Base-by-base conservation (phyloP, 2,113 vertebrate genomes). In the Mirounga angustirostris region DNA sequence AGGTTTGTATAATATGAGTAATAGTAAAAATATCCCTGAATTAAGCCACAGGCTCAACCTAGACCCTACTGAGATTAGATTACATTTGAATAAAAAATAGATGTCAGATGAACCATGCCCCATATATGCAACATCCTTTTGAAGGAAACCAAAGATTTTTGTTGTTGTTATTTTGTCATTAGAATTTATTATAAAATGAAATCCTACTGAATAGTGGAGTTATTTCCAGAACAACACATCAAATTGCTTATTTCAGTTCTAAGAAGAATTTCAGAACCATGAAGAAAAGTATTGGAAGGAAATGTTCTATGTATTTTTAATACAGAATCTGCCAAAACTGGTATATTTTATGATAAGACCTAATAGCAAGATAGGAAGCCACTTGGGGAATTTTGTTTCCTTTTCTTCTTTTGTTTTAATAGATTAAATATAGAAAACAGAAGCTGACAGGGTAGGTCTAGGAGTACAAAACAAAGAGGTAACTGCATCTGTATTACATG, bases 241-340 rank as follows among this genome's bases (percentile, higher is more conserved):
- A 91, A 67, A 94, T 96, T 19, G 93, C 65, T 89, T 78, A 69
- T 85, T 96, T 96, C 85, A 93, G 43, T 73, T 92, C 28, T 61
- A 97, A 73, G 30, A 89, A 30, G 95, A 87, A 96, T 95, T 97
- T 95, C 56, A 79, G 36, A 93, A 91, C 85, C 18, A 33, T 88
- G 26, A 94, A 61, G 5, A 56, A 24, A 91, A 92, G 46, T 21
- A 78, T 59, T 82, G 28, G 52, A 95, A 96, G 12, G 18, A 36
- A 54, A 58, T 71, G 43, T 43, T 94, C 40, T 82, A 46, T 86
- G 40, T 78, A 50, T 96, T 96, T 81, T 84, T 89, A 81, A 91
- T 69, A 69, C 11, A 96, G 52, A 92, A 54, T 67, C 30, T 40
- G 91, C 81, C 33, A 76, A 86, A 86, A 63, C 14, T 46, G 26